Evolutionary conservation across 2,888 invertebrate species (phyloP), one percentile per base, ranked within the genome.

Genomic region (Synanthedon tipuliformis): DNA sequence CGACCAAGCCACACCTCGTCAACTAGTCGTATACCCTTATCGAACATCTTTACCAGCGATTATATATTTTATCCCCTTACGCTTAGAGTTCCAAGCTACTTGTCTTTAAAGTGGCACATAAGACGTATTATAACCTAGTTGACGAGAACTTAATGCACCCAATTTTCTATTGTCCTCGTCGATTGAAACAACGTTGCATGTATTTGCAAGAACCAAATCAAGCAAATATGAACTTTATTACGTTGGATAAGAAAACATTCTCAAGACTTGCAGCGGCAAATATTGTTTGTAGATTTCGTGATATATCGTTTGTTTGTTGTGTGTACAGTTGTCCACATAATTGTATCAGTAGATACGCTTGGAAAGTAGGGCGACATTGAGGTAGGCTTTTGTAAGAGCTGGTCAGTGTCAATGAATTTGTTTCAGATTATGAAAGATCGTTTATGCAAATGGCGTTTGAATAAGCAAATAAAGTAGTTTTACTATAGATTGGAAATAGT

Each of bases 331-430:
- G 78, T 81, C 75, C 72, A 78, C 71, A 75, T 78, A 77, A 77
- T 79, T 75, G 73, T 69, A 68, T 68, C 73, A 71, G 68, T 65
- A 75, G 66, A 66, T 65, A 72, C 73, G 56, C 69, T 75, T 78
- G 75, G 82, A 86, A 87, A 87, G 86, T 86, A 70, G 86, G 82
- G 73, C 85, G 79, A 71, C 85, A 84, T 85, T 86, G 85, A 85
- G 69, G 71, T 75, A 75, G 78, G 76, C 78, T 80, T 75, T 83
- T 83, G 82, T 77, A 82, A 83, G 66, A 68, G 62, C 69, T 80
- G 82, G 80, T 76, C 83, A 81, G 78, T 83, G 85, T 78, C 83
- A 84, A 79, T 78, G 76, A 78, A 84, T 85, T 82, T 76, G 80
- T 77, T 72, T 72, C 78, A 78, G 55, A 56, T 79, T 80, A 74